Evolutionary conservation across 2,797 vertebrate genomes (phyloP).

Genomic region (Crypturellus tataupa): DNA sequence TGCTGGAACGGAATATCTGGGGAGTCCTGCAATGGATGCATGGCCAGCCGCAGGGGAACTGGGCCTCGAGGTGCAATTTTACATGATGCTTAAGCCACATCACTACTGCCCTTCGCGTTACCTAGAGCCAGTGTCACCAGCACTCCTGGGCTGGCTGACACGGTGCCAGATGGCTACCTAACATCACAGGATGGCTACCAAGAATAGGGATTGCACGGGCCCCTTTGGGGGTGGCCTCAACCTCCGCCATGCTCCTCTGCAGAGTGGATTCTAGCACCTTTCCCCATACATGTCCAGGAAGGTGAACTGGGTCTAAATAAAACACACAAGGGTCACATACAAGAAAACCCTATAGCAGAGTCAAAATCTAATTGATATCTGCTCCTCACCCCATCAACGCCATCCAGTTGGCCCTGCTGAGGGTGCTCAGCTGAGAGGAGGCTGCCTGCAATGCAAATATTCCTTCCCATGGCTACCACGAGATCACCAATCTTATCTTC

Average conservation of each 20-base stretch:
- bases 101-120: not conserved
- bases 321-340: not conserved
- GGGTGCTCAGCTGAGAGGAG: not conserved
- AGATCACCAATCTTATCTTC: not conserved
- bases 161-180: too few species aligned
- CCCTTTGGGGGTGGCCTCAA: rapidly evolving
- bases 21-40: not conserved
- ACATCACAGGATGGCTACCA: too few species aligned
- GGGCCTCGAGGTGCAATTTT: not conserved
- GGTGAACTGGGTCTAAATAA: not conserved
- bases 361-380: not conserved
- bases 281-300: not conserved
- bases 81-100: not conserved
- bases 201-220: not conserved
- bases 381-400: not conserved
- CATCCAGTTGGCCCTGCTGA: not conserved
- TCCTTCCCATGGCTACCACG: not conserved
- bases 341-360: not conserved
- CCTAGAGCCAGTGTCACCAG: rapidly evolving
- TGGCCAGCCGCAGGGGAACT: not conserved
- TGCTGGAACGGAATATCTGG: not conserved
- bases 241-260: not conserved
- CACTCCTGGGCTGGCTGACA: too few species aligned
- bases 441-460: rapidly evolving
- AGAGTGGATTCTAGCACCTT: not conserved